Evolutionary conservation across 2,113 vertebrate species (phyloP), one percentile per base, ranked within the genome.

Genomic region (Ifrita kowaldi): DNA sequence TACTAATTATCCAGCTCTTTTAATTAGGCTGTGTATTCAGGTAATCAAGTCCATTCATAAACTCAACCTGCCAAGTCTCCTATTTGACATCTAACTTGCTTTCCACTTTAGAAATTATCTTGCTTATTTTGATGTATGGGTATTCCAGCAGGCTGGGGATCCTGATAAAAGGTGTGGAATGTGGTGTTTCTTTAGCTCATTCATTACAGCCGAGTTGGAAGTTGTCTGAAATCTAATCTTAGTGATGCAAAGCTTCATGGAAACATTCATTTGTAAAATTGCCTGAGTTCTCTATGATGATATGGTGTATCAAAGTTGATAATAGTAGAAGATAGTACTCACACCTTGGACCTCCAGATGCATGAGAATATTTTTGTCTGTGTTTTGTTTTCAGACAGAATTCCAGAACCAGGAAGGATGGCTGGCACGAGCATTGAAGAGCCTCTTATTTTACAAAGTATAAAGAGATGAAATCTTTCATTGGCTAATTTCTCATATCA

Each of bases 371-470:
- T 68, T 91, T 63, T 57, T 67, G 63, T 73, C 49, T 73, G 8
- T 91, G 46, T 93, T 93, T 96, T 30, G 14, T 42, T 97, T 97
- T 73, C 96, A 98, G 98, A 59, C 67, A 73, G 82, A 69, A 86
- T 78, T 93, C 83, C 84, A 82, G 94, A 95, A 42, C 80, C 74
- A 32, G 94, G 93, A 73, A 81, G 39, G 27, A 69, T 50, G 68
- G 79, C 49, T 37, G 88, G 90, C 19, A n/a, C 8, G 0, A 55
- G 35, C 32, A 20, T 42, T 0, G 62, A 97, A 93, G 96, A 97
- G 35, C 70, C 76, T 42, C 85, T 80, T 28, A 39, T 89, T 84
- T 89, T 96, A 64, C 91, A 75, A 11, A 74, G 69, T 9, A 37
- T 50, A 59, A 96, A 86, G 42, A 97, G 97, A 96, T 98, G 90